Base-by-base conservation (phyloP, 2,797 vertebrate species). In the Garrulus glandarius region DNA sequence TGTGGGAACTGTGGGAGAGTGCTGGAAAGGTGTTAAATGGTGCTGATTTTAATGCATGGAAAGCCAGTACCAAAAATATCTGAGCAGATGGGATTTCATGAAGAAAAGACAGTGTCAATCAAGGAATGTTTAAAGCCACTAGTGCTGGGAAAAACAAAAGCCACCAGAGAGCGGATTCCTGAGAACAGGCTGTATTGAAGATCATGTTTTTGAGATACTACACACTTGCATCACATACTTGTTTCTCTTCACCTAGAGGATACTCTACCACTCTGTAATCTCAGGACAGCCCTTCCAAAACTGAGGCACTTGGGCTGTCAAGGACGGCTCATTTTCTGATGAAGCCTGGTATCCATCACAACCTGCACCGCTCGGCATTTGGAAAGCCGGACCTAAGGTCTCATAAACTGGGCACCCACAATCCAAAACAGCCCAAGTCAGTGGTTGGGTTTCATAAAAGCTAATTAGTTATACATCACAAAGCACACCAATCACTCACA, bases 351-450 rank as follows among this genome's bases (percentile, higher is more conserved):
- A 55, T 13, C 50, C 70, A 20, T 0, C 10, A 24, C 65, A 43
- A 37, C 22, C 41, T 2, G 1, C 11, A 46, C 10, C 0, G 0
- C 29, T 49, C 72, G 43, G n/a, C 17, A 3, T 5, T 74, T 2
- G 1, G 23, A 67, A 39, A 43, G 27, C 13, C 1, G 1, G 11
- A 39, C 13, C 22, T 50, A 17, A 72, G 39, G 43, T 59, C 70
- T 82, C 67, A 12, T 9, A 36, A 57, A 18, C 20, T 1, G 13
- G 30, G 13, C 0, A 2, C 22, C 39, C 74, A 39, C 26, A 72
- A 44, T 7, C 21, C 29, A 24, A 72, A 74, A 46, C 19, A 49
- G 67, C n/a, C 24, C 1, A 41, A 71, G 30, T 6, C 59, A 59
- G 14, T 2, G 63, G 41, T 1, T 23, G 46, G 18, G 16, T 70